Evolutionary conservation across 1,140 invertebrate species (phyloP), one percentile per base, ranked within the genome.

Genomic region (Ips typographus): DNA sequence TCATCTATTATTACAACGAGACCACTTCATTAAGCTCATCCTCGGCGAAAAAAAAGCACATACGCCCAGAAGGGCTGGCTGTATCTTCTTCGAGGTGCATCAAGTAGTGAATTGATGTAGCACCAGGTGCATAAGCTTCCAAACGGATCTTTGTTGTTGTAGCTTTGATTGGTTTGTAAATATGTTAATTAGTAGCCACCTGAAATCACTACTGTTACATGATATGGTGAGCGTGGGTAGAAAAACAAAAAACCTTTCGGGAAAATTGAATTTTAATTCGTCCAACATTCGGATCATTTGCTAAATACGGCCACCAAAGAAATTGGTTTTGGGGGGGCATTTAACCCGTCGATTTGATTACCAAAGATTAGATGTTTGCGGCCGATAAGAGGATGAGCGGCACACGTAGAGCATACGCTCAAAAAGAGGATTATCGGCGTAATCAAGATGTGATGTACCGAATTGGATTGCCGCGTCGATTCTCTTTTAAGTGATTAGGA

Each of bases 1-100:
- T 72, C 73, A 69, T 72, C 71, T 74, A 71, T 74, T 66, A 74
- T 74, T 74, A 74, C 68, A 71, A 68, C 68, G 63, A 72, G 41
- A 67, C 56, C 67, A 68, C 65, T 68, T 67, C 72, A 68, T 68
- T 69, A 60, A 8, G 41, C 47, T 43, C 52, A 64, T 69, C 52
- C 42, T 65, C 43, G 47, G 57, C 63, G 7, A 39, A 56, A 65
- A 69, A 41, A 53, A 42, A 6, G 6, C 4, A 8, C 4, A 59
- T 59, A 2, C 6, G 8, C 40, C 8, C 22, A 22, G 22, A 22
- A 22, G 22, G 22, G 22, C 22, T 22, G 22, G 22, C n/a, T 22
- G 22, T 22, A 22, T 22, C 22, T 22, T 22, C 22, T 22, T 22
- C 22, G 22, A 22, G 22, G 22, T 22, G 22, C 22, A 22, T 22